A percentile compares a stretch with the other conserved stretches of the same genome.
phyloP scores from a whole-genome alignment of 1,140 invertebrate species.

The Trigoniulus corallinus region DNA sequence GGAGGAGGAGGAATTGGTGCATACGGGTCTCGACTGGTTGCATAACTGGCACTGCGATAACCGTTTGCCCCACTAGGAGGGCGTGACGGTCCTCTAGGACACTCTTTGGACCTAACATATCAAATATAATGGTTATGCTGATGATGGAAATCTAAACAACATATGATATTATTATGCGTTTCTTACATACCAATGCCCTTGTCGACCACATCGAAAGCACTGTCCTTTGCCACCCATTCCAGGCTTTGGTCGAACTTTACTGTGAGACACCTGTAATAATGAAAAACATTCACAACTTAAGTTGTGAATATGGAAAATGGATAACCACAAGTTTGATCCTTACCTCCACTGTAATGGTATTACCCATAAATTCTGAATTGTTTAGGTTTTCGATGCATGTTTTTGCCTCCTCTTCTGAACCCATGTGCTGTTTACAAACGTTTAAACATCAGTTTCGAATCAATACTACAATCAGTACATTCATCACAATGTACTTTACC shows the following conservation, averaged over 20 bases:
- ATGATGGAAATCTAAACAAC: too few relatives aligned
- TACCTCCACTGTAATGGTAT: constrained; percentile 71
- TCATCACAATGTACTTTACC: constrained; percentile 33
- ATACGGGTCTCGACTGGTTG: too few relatives aligned
- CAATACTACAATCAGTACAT: neutral
- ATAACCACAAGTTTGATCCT: constrained; percentile 3
- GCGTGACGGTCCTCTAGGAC: constrained; percentile 36
- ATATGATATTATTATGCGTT: neutral
- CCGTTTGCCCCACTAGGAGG: neutral
- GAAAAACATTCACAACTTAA: too few relatives aligned
- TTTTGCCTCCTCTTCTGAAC: constrained; percentile 74
- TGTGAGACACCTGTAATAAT: constrained; percentile 59
- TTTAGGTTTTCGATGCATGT: constrained; percentile 82
- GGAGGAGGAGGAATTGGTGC: constrained; percentile 48
- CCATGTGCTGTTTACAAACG: constrained; percentile 53
- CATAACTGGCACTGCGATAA: constrained; percentile 14
- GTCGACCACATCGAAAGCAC: constrained; percentile 81
- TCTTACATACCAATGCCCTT: constrained; percentile 72
- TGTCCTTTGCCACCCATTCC: constrained; percentile 90
- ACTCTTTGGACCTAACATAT: constrained; percentile 50
- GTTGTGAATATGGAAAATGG: constrained; percentile 8
- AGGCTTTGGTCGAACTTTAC: constrained; percentile 73
- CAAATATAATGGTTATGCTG: constrained; percentile 7
- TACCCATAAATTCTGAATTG: constrained; percentile 67
- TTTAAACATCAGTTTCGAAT: neutral